Conservation (phyloP, 92 coral and sea anemone genomes). For the Bergia sp. region DNA sequence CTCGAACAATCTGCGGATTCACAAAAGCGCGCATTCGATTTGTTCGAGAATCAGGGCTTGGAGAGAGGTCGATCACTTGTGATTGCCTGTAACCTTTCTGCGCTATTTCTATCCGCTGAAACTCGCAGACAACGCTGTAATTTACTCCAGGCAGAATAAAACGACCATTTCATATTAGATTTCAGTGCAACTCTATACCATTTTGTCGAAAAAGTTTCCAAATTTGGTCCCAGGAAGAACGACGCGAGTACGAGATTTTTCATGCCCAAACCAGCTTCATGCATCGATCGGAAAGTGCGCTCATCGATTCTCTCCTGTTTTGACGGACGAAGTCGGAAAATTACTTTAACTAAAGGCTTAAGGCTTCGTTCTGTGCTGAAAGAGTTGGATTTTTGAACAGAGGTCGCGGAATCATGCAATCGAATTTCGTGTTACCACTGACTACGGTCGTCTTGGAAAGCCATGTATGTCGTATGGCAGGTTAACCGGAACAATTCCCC, state of each 20-base stretch:
- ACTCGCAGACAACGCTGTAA: not conserved
- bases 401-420: not conserved
- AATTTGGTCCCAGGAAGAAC: conserved; percentile 15
- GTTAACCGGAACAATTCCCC: not conserved
- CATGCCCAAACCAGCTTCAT: conserved; percentile 3
- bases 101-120: conserved; percentile 4
- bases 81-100: conserved; percentile 41
- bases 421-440: not conserved
- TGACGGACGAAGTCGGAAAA: not conserved
- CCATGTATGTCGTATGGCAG: not conserved
- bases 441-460: conserved; percentile 1
- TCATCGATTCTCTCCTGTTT: not conserved
- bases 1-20: not conserved
- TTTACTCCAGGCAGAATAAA: not conserved
- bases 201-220: conserved; percentile 13
- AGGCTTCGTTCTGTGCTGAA: not conserved
- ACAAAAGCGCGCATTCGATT: conserved; percentile 36
- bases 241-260: conserved; percentile 24
- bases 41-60: conserved; percentile 29
- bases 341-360: not conserved
- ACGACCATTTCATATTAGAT: not conserved
- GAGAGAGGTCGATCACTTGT: conserved; percentile 35
- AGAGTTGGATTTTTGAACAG: not conserved
- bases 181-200: not conserved
- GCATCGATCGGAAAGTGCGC: conserved; percentile 1